Conservation (phyloP, 1,140 invertebrate genomes). For the Zaprionus africanus region DNA sequence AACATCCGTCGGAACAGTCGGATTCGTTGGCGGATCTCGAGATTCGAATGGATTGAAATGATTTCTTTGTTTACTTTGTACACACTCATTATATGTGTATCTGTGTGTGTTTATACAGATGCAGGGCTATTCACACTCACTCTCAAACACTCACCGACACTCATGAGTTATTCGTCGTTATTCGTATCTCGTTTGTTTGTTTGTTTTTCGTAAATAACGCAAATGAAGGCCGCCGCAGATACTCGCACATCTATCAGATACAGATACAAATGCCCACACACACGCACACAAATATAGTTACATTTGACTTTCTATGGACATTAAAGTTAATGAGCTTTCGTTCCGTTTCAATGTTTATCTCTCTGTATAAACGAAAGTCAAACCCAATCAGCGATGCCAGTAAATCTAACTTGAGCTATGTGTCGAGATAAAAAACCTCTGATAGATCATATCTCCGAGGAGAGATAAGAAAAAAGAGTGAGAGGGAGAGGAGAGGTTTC, state of each 20-base stretch:
- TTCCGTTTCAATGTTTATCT: constrained; percentile 60
- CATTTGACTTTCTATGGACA: constrained; percentile 67
- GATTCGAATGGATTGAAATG: constrained; percentile 60
- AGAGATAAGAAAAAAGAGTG: not conserved
- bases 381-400: constrained; percentile 14
- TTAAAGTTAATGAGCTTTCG: constrained; percentile 72
- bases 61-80: constrained; percentile 71
- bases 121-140: constrained; percentile 13
- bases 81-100: constrained; percentile 29
- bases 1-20: constrained; percentile 58
- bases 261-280: constrained; percentile 2
- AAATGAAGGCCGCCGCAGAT: constrained; percentile 55
- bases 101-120: constrained; percentile 37
- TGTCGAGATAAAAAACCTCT: constrained; percentile 6
- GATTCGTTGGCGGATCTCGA: constrained; percentile 14
- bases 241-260: constrained; percentile 13
- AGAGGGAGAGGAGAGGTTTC: not conserved
- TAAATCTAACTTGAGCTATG: constrained; percentile 19
- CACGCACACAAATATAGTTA: not conserved
- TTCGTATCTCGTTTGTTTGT: constrained; percentile 32
- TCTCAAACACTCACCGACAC: not conserved
- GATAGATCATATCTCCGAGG: not conserved
- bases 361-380: constrained; percentile 50
- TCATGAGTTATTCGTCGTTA: constrained; percentile 27
- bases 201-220: constrained; percentile 69